Base-by-base conservation (phyloP, 2,888 invertebrate species). In the Hetaerina titia region DNA sequence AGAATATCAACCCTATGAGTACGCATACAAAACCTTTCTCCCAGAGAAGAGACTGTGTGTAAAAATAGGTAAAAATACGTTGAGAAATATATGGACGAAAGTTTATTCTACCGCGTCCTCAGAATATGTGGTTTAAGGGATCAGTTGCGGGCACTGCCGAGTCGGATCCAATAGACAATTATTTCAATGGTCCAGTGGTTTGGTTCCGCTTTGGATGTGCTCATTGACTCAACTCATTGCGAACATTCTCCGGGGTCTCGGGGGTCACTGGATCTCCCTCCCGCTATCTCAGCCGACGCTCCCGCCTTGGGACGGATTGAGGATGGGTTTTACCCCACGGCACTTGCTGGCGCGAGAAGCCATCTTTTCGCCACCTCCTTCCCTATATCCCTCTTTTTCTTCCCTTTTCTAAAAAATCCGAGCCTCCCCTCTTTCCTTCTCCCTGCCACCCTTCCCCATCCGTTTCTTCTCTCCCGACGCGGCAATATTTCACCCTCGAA, bases 401-500 rank as follows among this genome's bases (percentile, higher is more conserved):
- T n/a, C n/a, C n/a, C 6, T n/a, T n/a, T n/a, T 9, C 22, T 9
- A 69, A 69, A 69, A 69, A n/a, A 69, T n/a, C n/a, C 69, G n/a
- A 5, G n/a, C 19, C n/a, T 69, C 69, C 69, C 69, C n/a, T 69
- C 6, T 22, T n/a, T 8, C 11, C 6, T n/a, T n/a, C 69, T 63
- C 63, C 19, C 63, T 15, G 5, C 63, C 63, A 63, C 15, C 63
- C 22, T n/a, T 45, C 6, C 69, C 69, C 9, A 69, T 69, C 69
- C 69, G 69, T 69, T 69, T 69, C 22, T 22, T 57, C 89, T 57
- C 89, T 22, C 57, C 58, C 19, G n/a, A 22, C n/a, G 58, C 89
- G 17, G 56, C 89, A 89, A 89, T 89, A 89, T 89, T 89, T 89
- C 89, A 89, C 89, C 58, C 57, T 17, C 19, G 58, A 89, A 89